Evolutionary conservation across 2,113 vertebrate species (phyloP), one percentile per base, ranked within the genome.

Genomic region (Anhinga anhinga): DNA sequence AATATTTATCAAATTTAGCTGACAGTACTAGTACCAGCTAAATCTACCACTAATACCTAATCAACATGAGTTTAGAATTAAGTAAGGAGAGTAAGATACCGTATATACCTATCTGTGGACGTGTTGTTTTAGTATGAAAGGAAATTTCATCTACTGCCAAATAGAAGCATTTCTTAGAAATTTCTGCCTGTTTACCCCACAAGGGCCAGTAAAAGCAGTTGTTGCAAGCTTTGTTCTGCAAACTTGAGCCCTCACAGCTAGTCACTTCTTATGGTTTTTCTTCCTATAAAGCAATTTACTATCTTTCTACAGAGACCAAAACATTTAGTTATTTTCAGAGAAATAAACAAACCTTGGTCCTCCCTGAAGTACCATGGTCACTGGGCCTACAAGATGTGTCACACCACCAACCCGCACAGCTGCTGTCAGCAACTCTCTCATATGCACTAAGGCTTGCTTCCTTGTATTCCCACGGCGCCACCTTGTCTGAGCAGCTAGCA

Each of bases 281-380:
- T n/a, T 44, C 5, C 2, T 1, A 0, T 32, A 78, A 55, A 74
- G 15, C 32, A 12, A 34, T n/a, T 34, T 5, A 11, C 5, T 30
- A 22, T 18, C 52, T 80, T 38, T n/a, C 34, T 22, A 30, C 14
- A 77, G 69, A 78, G 52, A 12, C 10, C 2, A 2, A 36, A 45
- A 3, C 22, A 16, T 5, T 32, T 19, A 13, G 36, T 11, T 23
- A 5, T 25, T 38, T 76, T 32, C 18, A 38, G 27, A 85, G 55
- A 21, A 63, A 26, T 21, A 44, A 50, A 94, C 98, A 83, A 96
- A 99, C 99, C 99, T 99, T 50, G 99, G 99, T 44, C 99, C 99
- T 38, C 99, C 99, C 95, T 99, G 99, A 18, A 99, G 98, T 22
- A 99, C 99, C 99, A 99, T 99, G 3, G 99, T 99, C 55, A 99